Conservation (phyloP, 2,888 invertebrate genomes). For the Malthinus seriepunctatus region DNA sequence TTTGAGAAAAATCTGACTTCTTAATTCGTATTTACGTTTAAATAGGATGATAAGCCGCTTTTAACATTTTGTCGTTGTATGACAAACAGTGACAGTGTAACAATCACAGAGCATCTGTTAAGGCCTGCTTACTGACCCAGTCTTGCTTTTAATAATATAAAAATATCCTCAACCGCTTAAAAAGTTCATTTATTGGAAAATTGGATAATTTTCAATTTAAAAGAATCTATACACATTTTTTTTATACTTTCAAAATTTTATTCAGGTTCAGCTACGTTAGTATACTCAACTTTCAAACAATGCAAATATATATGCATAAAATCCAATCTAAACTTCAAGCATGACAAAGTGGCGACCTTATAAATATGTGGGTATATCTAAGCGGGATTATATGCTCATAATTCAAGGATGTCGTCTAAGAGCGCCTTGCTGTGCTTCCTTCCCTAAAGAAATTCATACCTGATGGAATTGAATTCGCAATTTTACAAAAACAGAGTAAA, state of each 20-base stretch:
- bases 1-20: too few relatives aligned
- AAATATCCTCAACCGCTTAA: too few relatives aligned
- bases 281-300: constrained; percentile 24
- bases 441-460: constrained; percentile 33
- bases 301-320: constrained; percentile 51
- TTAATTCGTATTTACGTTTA: too few relatives aligned
- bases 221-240: not conserved
- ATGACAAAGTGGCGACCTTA: constrained; percentile 56
- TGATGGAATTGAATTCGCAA: constrained; percentile 20
- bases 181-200: too few relatives aligned
- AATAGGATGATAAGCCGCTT: too few relatives aligned
- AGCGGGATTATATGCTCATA: constrained; percentile 53
- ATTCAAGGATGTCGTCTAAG: constrained; percentile 50
- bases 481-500: constrained; percentile 7
- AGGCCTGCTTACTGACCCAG: too few relatives aligned
- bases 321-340: constrained; percentile 57
- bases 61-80: too few relatives aligned
- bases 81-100: too few relatives aligned
- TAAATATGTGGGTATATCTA: constrained; percentile 55
- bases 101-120: too few relatives aligned
- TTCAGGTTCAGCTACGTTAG: not conserved
- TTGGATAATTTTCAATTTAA: not conserved
- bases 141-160: too few relatives aligned
- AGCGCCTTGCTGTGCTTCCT: constrained; percentile 37
- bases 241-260: too few relatives aligned